Percentiles rank a stretch among this genome's conserved stretches.
Conservation (phyloP, 2,113 vertebrate species). For the Ptyas mucosa region DNA sequence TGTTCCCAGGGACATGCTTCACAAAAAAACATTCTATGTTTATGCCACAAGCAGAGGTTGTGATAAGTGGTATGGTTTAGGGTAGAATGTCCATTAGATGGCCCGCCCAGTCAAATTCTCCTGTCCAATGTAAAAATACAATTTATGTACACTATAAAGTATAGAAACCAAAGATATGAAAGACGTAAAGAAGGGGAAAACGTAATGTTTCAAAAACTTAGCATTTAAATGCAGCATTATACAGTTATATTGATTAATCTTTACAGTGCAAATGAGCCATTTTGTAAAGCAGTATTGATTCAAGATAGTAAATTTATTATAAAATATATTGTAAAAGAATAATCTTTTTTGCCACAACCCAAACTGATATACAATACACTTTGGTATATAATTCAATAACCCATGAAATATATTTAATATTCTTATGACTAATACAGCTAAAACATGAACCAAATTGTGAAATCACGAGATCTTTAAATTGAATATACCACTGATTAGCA, state of each 20-base stretch:
- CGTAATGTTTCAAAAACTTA: neutral
- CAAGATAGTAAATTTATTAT: neutral
- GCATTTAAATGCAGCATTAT: neutral
- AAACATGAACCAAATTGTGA: neutral
- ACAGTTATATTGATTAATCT: neutral
- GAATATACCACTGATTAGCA: neutral
- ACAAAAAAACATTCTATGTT: too few relatives aligned
- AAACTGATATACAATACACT: neutral
- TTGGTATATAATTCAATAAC: neutral
- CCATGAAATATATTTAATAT: neutral
- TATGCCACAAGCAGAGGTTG: too few relatives aligned
- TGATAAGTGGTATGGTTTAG: too few relatives aligned
- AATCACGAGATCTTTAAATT: neutral
- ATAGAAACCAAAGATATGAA: neutral
- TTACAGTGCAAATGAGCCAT: neutral
- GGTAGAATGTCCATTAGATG: too few relatives aligned
- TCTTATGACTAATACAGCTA: neutral
- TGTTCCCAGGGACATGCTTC: too few relatives aligned
- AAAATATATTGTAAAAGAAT: neutral
- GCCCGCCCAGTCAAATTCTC: too few relatives aligned
- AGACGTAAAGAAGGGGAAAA: neutral
- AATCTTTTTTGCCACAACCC: neutral
- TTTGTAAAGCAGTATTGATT: neutral
- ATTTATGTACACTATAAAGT: neutral
- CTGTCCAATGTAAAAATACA: too few relatives aligned